Evolutionary conservation across 2,888 invertebrate species (phyloP), one percentile per base, ranked within the genome.

Genomic region (Phrixothrix hirtus): DNA sequence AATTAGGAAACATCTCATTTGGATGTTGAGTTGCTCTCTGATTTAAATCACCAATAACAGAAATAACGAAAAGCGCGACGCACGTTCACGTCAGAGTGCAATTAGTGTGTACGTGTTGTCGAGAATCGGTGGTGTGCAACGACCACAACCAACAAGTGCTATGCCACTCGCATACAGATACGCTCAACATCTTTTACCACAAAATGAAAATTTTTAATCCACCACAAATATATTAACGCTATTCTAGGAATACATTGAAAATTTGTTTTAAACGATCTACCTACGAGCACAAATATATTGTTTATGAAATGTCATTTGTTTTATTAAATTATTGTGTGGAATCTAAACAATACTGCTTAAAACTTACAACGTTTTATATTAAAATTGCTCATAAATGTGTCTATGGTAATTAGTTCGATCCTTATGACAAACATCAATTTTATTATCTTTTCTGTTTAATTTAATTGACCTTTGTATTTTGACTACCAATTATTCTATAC

Each of bases 31-130:
- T 49, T 55, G 55, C 43, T 44, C 56, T 45, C 32, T 25, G 45
- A 56, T 51, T 56, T 64, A 69, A 70, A 70, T 71, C 66, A 67
- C 64, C 65, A 64, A 71, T 69, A 68, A 70, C 67, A 68, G 64
- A 64, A 62, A 65, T 63, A 68, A 68, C 68, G 69, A 71, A 72
- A 70, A 69, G 70, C 67, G 66, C 67, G 71, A 70, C 68, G 72
- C 73, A 73, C 74, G 73, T 75, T 71, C 71, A 69, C 71, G 71
- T 73, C 72, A 75, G 69, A 64, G 66, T 63, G 72, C 73, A 74
- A 75, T 75, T 74, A 74, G 73, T 67, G 66, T 67, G 71, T 72
- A 74, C 73, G 74, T 73, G 73, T 71, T 70, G 70, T 68, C 64
- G 68, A 57, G 66, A 66, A 64, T 68, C 63, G 61, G 63, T 44